Percentiles rank a stretch among this genome's conserved stretches.
Evolutionary conservation across 2,113 vertebrate genomes (phyloP).

Genomic region (Capreolus pygargus): DNA sequence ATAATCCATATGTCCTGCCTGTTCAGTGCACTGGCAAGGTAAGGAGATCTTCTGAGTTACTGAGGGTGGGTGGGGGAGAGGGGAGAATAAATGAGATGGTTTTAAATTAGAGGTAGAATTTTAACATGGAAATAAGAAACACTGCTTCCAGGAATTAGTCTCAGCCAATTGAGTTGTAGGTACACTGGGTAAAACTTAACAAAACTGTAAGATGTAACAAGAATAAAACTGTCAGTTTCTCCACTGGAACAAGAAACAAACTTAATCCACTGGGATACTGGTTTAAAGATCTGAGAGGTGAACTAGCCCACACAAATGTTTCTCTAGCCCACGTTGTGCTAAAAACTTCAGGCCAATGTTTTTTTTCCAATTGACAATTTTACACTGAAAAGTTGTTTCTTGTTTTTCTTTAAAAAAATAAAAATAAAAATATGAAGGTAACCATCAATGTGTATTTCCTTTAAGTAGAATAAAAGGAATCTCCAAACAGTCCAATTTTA

Average conservation of each 20-base stretch:
- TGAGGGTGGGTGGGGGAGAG: accelerated
- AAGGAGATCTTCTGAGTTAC: background rate
- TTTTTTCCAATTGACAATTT: background rate
- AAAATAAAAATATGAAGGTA: background rate
- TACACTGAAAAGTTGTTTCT: background rate
- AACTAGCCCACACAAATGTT: background rate
- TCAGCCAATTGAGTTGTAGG: background rate
- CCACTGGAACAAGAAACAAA: background rate
- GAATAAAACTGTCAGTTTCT: background rate
- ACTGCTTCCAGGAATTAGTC: background rate
- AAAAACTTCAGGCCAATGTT: background rate
- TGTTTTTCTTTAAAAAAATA: background rate
- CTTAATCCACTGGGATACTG: background rate
- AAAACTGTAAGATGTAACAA: background rate
- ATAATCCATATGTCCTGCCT: slow-evolving; percentile 82
- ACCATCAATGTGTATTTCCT: background rate
- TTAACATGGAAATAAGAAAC: background rate
- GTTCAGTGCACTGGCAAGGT: slow-evolving; percentile 91
- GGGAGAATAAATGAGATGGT: background rate
- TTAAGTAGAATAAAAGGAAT: background rate
- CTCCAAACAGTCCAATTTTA: background rate
- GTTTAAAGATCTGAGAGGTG: background rate
- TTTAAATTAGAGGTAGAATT: background rate
- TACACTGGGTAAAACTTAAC: background rate
- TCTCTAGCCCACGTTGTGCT: background rate